A percentile compares a stretch with the other conserved stretches of the same genome.
Conservation (phyloP, 2,113 vertebrate species). For the Paramisgurnus dabryanus region DNA sequence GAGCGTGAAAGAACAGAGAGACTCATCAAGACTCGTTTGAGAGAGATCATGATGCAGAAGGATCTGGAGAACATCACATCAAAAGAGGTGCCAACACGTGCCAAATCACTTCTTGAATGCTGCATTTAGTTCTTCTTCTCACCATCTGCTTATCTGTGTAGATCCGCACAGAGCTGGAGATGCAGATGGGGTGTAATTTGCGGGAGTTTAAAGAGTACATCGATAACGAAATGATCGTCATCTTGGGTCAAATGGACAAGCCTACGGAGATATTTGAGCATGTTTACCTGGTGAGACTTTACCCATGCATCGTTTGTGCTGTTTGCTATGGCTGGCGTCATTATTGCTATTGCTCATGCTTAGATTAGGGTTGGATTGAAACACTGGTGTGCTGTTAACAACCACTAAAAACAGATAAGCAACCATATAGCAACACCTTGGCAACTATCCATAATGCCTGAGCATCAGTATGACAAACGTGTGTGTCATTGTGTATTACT, state of each 20-base stretch:
- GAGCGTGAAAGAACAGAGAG: slow-evolving; percentile 93
- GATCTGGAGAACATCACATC: slow-evolving; percentile 97
- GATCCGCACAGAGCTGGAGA: slow-evolving; percentile 97
- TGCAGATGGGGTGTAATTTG: slow-evolving; percentile 97
- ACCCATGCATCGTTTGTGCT: not conserved
- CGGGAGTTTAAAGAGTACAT: slow-evolving; percentile 98
- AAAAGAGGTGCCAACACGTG: slow-evolving; percentile 83
- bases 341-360: not conserved
- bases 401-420: not conserved
- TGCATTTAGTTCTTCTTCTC: not conserved
- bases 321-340: not conserved
- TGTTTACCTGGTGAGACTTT: slow-evolving; percentile 85
- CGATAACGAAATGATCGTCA: slow-evolving; percentile 98
- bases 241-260: slow-evolving; percentile 98
- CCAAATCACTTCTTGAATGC: not conserved
- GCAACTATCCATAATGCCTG: not conserved
- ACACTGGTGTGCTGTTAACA: not conserved
- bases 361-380: not conserved
- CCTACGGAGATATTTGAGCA: slow-evolving; percentile 97
- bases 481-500: not conserved
- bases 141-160: slow-evolving; percentile 52
- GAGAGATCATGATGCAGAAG: slow-evolving; percentile 99
- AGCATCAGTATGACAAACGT: not conserved
- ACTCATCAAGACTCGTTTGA: slow-evolving; percentile 89
- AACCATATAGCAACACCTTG: not conserved